phyloP scores from a whole-genome alignment of 2,888 invertebrate genomes.

The Drosophila mimetica region DNA sequence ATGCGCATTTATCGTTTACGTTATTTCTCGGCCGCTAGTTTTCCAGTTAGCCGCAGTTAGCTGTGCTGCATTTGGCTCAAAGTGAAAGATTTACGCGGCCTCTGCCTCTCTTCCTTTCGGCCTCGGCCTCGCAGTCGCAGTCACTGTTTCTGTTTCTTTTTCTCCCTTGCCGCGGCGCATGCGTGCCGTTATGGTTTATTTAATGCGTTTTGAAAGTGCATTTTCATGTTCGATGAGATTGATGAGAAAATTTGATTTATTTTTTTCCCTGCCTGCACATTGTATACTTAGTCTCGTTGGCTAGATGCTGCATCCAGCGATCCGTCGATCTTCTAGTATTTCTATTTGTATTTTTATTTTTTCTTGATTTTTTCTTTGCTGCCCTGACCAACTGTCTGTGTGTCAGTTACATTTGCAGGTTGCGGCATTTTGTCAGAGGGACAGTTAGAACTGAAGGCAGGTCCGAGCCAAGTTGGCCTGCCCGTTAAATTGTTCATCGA shows the following conservation, averaged over 20 bases:
- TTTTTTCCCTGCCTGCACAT: constrained; percentile 63
- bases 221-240: constrained; percentile 83
- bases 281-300: constrained; percentile 43
- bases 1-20: constrained; percentile 80
- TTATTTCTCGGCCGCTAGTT: constrained; percentile 78
- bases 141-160: constrained; percentile 9
- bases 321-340: constrained; percentile 3
- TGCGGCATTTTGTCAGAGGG: constrained; percentile 79
- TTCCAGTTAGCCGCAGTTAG: constrained; percentile 78
- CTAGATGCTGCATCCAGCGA: constrained; percentile 9
- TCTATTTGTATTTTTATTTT: constrained; percentile 4
- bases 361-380: not conserved
- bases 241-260: constrained; percentile 82
- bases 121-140: not conserved
- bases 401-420: constrained; percentile 78
- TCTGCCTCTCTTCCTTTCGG: constrained; percentile 45
- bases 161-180: constrained; percentile 60
- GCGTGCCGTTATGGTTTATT: constrained; percentile 84
- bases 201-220: constrained; percentile 83
- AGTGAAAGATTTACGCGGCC: constrained; percentile 80
- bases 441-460: constrained; percentile 76
- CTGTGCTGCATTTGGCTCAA: constrained; percentile 77
- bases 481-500: constrained; percentile 53
- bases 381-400: constrained; percentile 20
- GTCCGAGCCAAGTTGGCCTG: constrained; percentile 26